A percentile compares a stretch with the other conserved stretches of the same genome.
Evolutionary conservation across 1,140 invertebrate species (phyloP).

Genomic region (Drosophila pseudoananassae): DNA sequence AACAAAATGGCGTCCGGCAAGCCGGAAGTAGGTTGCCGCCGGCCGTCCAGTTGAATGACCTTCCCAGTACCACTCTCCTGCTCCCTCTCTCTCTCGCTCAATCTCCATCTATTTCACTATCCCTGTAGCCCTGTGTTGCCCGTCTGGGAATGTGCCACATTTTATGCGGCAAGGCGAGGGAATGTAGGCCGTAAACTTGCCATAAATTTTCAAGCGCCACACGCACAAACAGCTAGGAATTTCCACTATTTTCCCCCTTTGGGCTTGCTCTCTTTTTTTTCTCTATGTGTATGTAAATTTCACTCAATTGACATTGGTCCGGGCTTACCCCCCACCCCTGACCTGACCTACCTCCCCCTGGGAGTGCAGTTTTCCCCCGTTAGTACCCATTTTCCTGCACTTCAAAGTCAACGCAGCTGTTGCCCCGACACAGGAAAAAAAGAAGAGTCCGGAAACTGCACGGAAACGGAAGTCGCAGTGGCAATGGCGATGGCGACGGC

Average conservation of each 20-base stretch:
- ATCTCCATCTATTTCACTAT: constrained; percentile 7
- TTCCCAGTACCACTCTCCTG: constrained; percentile 10
- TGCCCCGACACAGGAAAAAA: constrained; percentile 48
- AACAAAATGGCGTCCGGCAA: constrained; percentile 70
- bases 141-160: constrained; percentile 73
- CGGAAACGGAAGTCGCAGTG: constrained; percentile 81
- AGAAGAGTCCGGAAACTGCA: constrained; percentile 71
- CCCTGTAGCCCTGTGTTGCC: neutral
- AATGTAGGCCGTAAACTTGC: constrained; percentile 69
- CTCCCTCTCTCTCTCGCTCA: neutral
- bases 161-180: constrained; percentile 62
- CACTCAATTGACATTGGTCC: constrained; percentile 71
- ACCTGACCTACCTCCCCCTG: neutral
- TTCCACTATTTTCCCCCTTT: constrained; percentile 38
- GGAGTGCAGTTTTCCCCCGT: constrained; percentile 29
- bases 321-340: constrained; percentile 12
- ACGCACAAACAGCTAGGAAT: constrained; percentile 55
- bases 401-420: constrained; percentile 79
- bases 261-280: neutral
- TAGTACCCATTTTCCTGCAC: constrained; percentile 56
- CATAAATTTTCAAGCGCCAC: constrained; percentile 67
- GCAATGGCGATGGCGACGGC: constrained; percentile 41
- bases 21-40: constrained; percentile 70
- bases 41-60: constrained; percentile 70
- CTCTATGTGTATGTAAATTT: constrained; percentile 61